Percentiles rank a stretch among this genome's conserved stretches.
These are phyloP conservation scores for Dromococcyx pavoninus DNA, from an alignment of 2,797 vertebrate genomes.

Conservation along the genomic window DNA sequence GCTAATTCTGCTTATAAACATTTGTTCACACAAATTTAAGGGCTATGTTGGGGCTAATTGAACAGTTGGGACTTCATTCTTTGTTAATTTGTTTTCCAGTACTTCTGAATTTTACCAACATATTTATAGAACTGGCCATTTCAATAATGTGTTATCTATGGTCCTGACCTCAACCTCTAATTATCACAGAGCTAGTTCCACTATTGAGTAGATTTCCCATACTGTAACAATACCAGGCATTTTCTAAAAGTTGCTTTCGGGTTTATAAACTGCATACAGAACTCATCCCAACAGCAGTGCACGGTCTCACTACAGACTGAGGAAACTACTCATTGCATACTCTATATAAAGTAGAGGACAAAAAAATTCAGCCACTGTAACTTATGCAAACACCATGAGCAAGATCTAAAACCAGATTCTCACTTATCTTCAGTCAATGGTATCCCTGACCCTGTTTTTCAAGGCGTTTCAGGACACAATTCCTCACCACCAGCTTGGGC, in stretches of 20 bases:
- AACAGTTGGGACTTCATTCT: neutral
- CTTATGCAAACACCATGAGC: neutral
- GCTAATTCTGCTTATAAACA: neutral
- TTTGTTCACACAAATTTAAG: conserved; percentile 9
- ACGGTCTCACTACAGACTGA: neutral
- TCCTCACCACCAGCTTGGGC: neutral
- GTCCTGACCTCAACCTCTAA: neutral
- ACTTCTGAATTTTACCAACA: neutral
- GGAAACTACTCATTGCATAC: neutral
- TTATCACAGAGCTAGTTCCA: neutral
- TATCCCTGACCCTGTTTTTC: neutral
- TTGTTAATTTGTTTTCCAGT: neutral
- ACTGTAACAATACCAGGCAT: neutral
- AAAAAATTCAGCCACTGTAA: neutral
- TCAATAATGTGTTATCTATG: neutral
- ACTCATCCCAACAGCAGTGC: neutral
- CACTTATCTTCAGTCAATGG: neutral
- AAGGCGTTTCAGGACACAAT: neutral
- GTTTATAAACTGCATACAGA: neutral
- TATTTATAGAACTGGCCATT: neutral
- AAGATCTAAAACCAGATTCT: neutral
- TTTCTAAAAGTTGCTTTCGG: neutral
- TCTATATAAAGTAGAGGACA: neutral
- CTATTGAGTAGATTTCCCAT: neutral
- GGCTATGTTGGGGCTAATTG: neutral